Percentiles rank a stretch among this genome's conserved stretches.
These are phyloP conservation scores for Heliornis fulica DNA, from an alignment of 2,113 vertebrate genomes.

Conservation along the genomic window DNA sequence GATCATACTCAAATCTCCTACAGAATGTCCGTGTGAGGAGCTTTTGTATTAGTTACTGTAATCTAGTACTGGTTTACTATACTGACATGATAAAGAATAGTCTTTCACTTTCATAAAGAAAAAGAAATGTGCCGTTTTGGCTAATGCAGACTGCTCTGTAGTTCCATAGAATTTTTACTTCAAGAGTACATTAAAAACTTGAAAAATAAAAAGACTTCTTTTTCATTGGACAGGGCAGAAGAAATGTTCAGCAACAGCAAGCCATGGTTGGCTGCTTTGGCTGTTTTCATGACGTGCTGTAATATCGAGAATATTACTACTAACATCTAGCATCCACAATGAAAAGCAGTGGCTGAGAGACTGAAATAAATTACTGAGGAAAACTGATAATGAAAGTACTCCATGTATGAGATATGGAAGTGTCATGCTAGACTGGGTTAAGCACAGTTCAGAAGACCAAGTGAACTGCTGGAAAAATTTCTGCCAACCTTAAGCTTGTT, in stretches of 20 bases:
- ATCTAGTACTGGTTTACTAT: background rate
- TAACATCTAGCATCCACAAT: background rate
- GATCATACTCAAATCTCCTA: accelerated
- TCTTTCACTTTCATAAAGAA: background rate
- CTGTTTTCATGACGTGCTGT: background rate
- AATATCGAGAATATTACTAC: background rate
- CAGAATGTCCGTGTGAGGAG: background rate
- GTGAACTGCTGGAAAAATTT: background rate
- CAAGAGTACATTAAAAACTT: background rate
- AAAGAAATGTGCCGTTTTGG: background rate
- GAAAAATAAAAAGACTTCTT: background rate
- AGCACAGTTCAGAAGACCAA: background rate
- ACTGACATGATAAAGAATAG: background rate
- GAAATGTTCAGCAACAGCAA: background rate
- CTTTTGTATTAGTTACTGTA: background rate
- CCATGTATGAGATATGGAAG: background rate
- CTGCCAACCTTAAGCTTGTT: background rate
- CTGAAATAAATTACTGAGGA: background rate
- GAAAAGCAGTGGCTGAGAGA: background rate
- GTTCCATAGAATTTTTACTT: background rate
- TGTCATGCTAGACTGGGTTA: background rate
- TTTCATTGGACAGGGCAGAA: background rate
- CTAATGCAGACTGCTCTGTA: background rate
- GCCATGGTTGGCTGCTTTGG: background rate
- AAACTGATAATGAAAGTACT: background rate